These are phyloP conservation scores for Gila orcuttii DNA, from an alignment of 2,113 vertebrate species.

Conservation along the genomic window DNA sequence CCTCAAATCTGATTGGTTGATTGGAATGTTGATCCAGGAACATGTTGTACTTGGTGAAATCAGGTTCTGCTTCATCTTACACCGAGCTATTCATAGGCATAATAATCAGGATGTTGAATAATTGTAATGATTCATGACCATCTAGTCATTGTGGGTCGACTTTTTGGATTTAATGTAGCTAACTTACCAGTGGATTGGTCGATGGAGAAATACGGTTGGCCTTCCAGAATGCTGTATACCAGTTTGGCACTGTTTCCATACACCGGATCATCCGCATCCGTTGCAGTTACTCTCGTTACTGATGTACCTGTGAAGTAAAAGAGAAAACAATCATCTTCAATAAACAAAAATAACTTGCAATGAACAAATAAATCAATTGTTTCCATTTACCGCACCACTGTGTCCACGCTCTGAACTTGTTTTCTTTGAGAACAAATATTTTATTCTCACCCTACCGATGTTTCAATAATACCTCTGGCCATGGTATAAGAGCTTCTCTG, in stretches of 20 bases:
- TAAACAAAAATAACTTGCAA: constrained; percentile 17
- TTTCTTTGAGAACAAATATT: constrained; percentile 17
- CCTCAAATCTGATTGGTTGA: no score
- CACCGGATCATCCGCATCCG: constrained; percentile 94
- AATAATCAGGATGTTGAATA: constrained; percentile 26
- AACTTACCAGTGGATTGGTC: constrained; percentile 92
- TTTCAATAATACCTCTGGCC: constrained; percentile 26
- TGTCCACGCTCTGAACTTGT: neutral
- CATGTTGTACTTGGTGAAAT: no score
- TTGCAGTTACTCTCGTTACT: constrained; percentile 94
- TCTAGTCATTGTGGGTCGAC: constrained; percentile 17
- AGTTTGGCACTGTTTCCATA: constrained; percentile 97
- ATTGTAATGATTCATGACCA: constrained; percentile 34
- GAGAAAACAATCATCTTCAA: constrained; percentile 20
- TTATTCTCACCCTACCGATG: neutral
- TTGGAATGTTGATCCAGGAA: no score
- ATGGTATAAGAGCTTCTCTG: neutral
- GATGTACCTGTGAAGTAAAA: constrained; percentile 83
- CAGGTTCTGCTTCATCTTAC: neutral
- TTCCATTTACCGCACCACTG: neutral
- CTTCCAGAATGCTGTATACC: constrained; percentile 97
- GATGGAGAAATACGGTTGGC: constrained; percentile 97
- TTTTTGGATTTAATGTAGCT: neutral
- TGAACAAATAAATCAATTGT: neutral
- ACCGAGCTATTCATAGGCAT: neutral